Conservation (phyloP, 2,113 vertebrate species). For the Indri indri region DNA sequence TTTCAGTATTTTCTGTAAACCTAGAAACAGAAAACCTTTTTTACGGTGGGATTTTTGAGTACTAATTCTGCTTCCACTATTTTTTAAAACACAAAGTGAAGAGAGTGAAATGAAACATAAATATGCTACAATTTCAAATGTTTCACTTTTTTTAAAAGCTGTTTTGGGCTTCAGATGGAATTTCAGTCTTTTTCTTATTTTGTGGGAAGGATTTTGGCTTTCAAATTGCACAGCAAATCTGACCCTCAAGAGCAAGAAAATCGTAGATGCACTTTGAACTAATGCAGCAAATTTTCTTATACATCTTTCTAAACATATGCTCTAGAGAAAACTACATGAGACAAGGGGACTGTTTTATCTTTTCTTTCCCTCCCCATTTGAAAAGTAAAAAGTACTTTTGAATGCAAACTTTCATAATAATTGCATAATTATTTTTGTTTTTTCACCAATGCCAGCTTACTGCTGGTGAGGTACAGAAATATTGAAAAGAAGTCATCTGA, state of each 20-base stretch:
- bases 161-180: conserved; percentile 26
- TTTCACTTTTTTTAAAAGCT: conserved; percentile 30
- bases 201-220: conserved; percentile 40
- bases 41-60: not conserved
- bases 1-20: not conserved
- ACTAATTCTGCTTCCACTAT: not conserved
- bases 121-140: not conserved
- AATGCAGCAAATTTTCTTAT: conserved; percentile 23
- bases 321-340: not conserved
- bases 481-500: conserved; percentile 10
- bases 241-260: conserved; percentile 30
- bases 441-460: not conserved
- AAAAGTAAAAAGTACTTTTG: not conserved
- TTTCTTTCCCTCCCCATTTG: not conserved
- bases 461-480: not conserved
- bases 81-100: conserved; percentile 1
- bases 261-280: not conserved
- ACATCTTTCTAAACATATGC: not conserved
- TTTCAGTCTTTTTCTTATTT: conserved; percentile 17
- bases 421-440: conserved; percentile 39
- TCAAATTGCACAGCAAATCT: not conserved
- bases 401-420: conserved; percentile 36
- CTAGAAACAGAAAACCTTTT: not conserved
- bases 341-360: not conserved
- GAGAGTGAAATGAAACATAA: conserved; percentile 41